Conservation (phyloP, 2,113 vertebrate genomes). For the Corythornis cristatus region DNA sequence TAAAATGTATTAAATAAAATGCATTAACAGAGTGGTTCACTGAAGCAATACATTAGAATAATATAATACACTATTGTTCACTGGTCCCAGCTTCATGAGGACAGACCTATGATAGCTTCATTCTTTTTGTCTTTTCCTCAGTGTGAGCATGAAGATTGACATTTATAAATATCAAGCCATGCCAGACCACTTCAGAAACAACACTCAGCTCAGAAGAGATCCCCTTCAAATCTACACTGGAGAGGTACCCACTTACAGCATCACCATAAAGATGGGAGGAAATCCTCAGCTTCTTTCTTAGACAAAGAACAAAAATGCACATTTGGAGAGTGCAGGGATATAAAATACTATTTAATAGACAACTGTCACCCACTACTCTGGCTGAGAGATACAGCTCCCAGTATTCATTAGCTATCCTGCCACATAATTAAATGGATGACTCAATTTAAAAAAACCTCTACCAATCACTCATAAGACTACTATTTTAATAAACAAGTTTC, state of each 20-base stretch:
- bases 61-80: not conserved
- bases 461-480: not conserved
- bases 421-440: slow-evolving; percentile 24
- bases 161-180: not conserved
- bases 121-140: not conserved
- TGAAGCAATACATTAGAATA: not conserved
- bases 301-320: not conserved
- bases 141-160: not conserved
- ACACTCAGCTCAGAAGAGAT: not conserved
- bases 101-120: not conserved
- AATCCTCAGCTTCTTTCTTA: not conserved
- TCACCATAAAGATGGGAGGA: not conserved
- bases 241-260: not conserved
- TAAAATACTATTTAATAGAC: not conserved
- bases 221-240: not conserved
- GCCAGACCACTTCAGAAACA: not conserved
- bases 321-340: not conserved
- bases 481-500: slow-evolving; percentile 23
- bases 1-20: not conserved
- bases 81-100: not conserved
- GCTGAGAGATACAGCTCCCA: not conserved
- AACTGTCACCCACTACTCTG: not conserved
- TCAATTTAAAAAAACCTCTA: not conserved
- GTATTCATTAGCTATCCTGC: not conserved
- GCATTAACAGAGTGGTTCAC: not conserved